phyloP scores from a whole-genome alignment of 2,888 invertebrate species.

The Trichopria drosophilae region DNA sequence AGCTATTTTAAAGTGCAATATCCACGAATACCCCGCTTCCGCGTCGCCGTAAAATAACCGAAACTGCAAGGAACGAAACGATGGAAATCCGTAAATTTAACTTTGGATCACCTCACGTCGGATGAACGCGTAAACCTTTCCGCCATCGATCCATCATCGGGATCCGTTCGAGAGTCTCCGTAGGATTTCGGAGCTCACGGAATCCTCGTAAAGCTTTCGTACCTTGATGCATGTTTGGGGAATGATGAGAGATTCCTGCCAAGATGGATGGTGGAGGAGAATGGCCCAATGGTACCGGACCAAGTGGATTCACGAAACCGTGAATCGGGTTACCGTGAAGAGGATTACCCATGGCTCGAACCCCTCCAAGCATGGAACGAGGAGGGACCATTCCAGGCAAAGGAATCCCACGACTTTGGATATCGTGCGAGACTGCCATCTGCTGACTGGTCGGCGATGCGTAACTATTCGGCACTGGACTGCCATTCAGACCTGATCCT shows the following conservation, averaged over 20 bases:
- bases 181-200: too few relatives aligned
- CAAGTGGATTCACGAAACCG: slow-evolving; percentile 55
- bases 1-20: too few relatives aligned
- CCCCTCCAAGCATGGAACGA: too few relatives aligned
- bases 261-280: slow-evolving; percentile 38
- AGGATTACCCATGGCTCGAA: slow-evolving; percentile 37
- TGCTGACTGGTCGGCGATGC: too few relatives aligned
- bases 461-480: slow-evolving; percentile 31
- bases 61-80: too few relatives aligned
- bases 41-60: too few relatives aligned
- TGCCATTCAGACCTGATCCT: slow-evolving; percentile 42
- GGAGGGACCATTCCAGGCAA: slow-evolving; percentile 53
- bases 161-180: too few relatives aligned
- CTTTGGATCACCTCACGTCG: too few relatives aligned
- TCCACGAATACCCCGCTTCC: too few relatives aligned
- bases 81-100: too few relatives aligned
- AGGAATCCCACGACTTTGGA: slow-evolving; percentile 52
- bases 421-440: slow-evolving; percentile 44
- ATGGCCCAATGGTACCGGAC: slow-evolving; percentile 47
- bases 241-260: slow-evolving; percentile 47
- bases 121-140: too few relatives aligned
- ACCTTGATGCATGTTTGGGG: slow-evolving; percentile 48
- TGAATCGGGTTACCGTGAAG: slow-evolving; percentile 49
- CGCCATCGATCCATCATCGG: too few relatives aligned
- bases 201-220: slow-evolving; percentile 27